Evolutionary conservation across 2,888 invertebrate species (phyloP).

Genomic region (Pseudeuparius sepicola): DNA sequence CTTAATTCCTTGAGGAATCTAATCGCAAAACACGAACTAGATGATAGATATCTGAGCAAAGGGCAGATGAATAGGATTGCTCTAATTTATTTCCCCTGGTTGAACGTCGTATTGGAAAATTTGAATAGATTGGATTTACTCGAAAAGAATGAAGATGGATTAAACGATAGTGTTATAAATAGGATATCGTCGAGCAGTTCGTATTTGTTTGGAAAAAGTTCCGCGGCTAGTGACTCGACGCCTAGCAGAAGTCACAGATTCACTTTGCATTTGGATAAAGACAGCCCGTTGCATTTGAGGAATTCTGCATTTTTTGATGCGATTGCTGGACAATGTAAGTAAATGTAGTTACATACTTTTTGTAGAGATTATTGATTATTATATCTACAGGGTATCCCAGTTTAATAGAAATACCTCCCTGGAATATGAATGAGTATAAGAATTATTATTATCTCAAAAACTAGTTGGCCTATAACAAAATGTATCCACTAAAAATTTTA

Average conservation of each 20-base stretch:
- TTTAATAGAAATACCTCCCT: too few relatives aligned
- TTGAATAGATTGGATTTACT: slow-evolving; percentile 58
- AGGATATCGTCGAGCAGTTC: slow-evolving; percentile 50
- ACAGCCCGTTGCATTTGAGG: slow-evolving; percentile 64
- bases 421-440: too few relatives aligned
- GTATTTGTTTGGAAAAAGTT: slow-evolving; percentile 46
- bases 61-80: slow-evolving; percentile 78
- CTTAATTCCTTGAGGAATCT: slow-evolving; percentile 73
- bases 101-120: slow-evolving; percentile 81
- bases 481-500: too few relatives aligned
- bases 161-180: slow-evolving; percentile 37
- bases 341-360: too few relatives aligned
- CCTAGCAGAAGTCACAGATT: slow-evolving; percentile 52
- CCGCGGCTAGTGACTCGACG: slow-evolving; percentile 43
- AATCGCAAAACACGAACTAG: slow-evolving; percentile 88
- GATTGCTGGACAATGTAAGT: slow-evolving; percentile 56
- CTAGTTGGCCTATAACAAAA: too few relatives aligned
- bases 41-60: slow-evolving; percentile 57
- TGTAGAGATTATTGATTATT: too few relatives aligned
- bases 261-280: slow-evolving; percentile 64
- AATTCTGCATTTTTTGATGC: slow-evolving; percentile 65
- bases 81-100: slow-evolving; percentile 83
- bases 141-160: slow-evolving; percentile 41
- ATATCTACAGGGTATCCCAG: too few relatives aligned
- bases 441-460: too few relatives aligned